Evolutionary conservation across 2,888 invertebrate genomes (phyloP).

Genomic region (Lobophora halterata): DNA sequence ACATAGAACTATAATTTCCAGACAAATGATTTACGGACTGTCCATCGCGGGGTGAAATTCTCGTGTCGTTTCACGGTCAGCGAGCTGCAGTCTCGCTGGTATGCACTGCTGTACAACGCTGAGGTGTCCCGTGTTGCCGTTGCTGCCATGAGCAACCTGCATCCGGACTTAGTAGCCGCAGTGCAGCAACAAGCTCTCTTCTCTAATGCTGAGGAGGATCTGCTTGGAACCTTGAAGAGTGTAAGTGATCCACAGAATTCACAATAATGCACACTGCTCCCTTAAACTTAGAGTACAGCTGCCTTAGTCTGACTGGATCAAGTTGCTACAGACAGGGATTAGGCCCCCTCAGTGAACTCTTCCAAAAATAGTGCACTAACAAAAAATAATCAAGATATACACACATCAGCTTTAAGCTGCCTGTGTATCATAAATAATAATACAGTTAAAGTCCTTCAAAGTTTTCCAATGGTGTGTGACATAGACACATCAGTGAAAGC

Average conservation of each 20-base stretch:
- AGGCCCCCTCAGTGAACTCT: too few species aligned
- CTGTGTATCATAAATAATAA: too few species aligned
- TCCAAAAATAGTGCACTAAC: too few species aligned
- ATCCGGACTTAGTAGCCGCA: slow-evolving; percentile 92
- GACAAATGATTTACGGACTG: slow-evolving; percentile 89
- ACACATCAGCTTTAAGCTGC: too few species aligned
- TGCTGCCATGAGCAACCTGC: slow-evolving; percentile 95
- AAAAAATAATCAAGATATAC: too few species aligned
- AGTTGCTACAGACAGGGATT: too few species aligned
- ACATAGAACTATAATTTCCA: slow-evolving; percentile 35
- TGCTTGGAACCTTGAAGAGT: slow-evolving; percentile 90
- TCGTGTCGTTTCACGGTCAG: slow-evolving; percentile 96
- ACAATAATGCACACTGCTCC: too few species aligned
- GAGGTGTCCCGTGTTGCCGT: slow-evolving; percentile 95
- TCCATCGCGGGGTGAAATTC: slow-evolving; percentile 96
- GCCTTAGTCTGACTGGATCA: too few species aligned
- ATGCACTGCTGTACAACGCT: slow-evolving; percentile 96
- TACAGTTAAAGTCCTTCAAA: too few species aligned
- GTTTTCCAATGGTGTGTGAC: too few species aligned
- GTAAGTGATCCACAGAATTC: slow-evolving; percentile 46
- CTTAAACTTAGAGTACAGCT: too few species aligned
- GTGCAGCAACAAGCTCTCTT: slow-evolving; percentile 94
- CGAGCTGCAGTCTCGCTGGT: slow-evolving; percentile 98
- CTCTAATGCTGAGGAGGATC: slow-evolving; percentile 93
- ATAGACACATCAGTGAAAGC: too few species aligned